These are phyloP conservation scores for Lutra lutra DNA, from an alignment of 2,797 vertebrate species.

Conservation along the genomic window DNA sequence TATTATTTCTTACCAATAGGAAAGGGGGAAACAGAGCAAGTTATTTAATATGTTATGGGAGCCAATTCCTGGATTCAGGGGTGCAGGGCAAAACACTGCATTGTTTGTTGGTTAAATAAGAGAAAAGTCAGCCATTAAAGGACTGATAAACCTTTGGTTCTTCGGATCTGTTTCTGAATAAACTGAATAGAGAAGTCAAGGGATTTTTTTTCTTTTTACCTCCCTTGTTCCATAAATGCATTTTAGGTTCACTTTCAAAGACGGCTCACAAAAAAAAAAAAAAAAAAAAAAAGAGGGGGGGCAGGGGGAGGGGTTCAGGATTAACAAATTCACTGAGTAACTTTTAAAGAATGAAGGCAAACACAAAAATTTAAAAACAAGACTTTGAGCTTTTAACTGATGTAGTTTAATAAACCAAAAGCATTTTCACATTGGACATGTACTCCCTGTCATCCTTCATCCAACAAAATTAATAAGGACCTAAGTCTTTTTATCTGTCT, in stretches of 20 bases:
- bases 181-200: background rate
- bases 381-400: constrained; percentile 12
- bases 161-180: background rate
- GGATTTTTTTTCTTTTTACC: background rate
- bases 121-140: background rate
- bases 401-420: background rate
- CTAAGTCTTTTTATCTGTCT: background rate
- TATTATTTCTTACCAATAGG: constrained; percentile 56
- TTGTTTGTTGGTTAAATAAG: constrained; percentile 10
- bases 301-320: background rate
- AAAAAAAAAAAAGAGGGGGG: background rate
- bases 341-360: constrained; percentile 13
- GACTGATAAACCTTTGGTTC: background rate
- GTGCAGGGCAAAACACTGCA: background rate
- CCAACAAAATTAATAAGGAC: background rate
- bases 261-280: background rate
- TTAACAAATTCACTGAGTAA: constrained; percentile 6
- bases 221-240: background rate
- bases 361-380: background rate
- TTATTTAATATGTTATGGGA: constrained; percentile 37
- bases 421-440: background rate
- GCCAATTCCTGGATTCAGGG: constrained; percentile 27
- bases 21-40: constrained; percentile 47
- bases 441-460: background rate
- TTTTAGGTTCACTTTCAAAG: constrained; percentile 28